phyloP scores from a whole-genome alignment of 1,140 invertebrate genomes.

The Mya arenaria region DNA sequence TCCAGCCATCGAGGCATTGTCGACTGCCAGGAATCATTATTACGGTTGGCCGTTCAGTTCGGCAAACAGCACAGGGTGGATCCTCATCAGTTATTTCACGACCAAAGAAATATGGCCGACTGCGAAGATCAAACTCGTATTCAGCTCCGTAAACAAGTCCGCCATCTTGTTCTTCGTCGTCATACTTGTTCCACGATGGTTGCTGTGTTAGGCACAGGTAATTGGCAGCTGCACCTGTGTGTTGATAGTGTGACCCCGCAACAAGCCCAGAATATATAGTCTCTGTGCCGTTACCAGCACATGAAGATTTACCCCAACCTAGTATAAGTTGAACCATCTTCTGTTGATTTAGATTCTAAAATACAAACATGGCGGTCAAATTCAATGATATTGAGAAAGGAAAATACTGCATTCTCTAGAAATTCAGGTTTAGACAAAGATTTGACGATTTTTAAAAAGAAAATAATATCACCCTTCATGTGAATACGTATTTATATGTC shows the following conservation, averaged over 20 bases:
- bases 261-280: not conserved
- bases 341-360: too few relatives aligned
- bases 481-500: too few relatives aligned
- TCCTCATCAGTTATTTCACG: constrained; percentile 18
- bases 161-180: not conserved
- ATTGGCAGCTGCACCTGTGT: not conserved
- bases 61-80: constrained; percentile 53
- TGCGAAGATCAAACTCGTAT: not conserved
- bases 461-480: too few relatives aligned
- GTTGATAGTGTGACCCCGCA: not conserved
- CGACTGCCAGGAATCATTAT: constrained; percentile 65
- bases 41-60: not conserved
- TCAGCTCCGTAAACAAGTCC: not conserved
- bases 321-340: not conserved
- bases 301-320: not conserved
- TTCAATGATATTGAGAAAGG: too few relatives aligned
- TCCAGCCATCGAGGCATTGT: constrained; percentile 60
- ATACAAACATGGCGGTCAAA: too few relatives aligned
- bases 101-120: too few relatives aligned
- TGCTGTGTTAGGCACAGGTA: constrained; percentile 2
- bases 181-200: not conserved
- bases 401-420: too few relatives aligned
- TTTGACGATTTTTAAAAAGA: too few relatives aligned
- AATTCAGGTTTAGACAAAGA: too few relatives aligned
- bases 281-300: too few relatives aligned